Base-by-base conservation (phyloP, 2,113 vertebrate genomes). In the human region DNA sequence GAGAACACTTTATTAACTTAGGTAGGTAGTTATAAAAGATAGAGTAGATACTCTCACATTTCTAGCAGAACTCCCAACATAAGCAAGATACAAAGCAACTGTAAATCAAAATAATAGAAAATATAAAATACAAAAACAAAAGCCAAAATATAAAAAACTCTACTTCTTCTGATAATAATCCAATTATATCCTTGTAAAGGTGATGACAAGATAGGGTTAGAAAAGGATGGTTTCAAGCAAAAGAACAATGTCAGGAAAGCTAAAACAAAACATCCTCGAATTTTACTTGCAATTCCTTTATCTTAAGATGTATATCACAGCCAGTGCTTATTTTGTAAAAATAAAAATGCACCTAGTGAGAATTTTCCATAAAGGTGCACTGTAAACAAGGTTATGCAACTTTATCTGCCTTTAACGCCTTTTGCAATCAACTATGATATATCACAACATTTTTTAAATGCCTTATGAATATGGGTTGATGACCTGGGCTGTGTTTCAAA, bases 371-470 rank as follows among this genome's bases (percentile, higher is more conserved):
- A 80, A 59, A 94, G 48, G 7, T 78, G 59, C 25, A 93, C 55
- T 76, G 38, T 55, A 89, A 96, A 90, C 73, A 96, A 83, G 23
- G 35, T 68, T n/a, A 95, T 83, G n/a, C 75, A 80, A 27, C 45
- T 96, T 92, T 87, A 73, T 98, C 94, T 89, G 93, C 45, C 50
- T 96, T 96, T 1, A 43, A 96, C 94, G 52, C n/a, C 80, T 95
- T 93, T 97, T 96, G 81, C 30, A 97, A 94, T 48, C 73, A 93
- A 80, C 14, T 64, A 55, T 38, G 27, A 79, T 76, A 50, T 43
- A 95, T 78, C 48, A 76, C 95, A 98, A 95, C 97, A 93, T 97
- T 93, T 72, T 89, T 94, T 96, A 95, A 96, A 68, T 88, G 75
- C 40, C 18, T 93, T 81, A 66, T 50, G 45, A 79, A 91, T 96